Base-by-base conservation (phyloP, 2,797 vertebrate genomes). In the Trachurus trachurus region DNA sequence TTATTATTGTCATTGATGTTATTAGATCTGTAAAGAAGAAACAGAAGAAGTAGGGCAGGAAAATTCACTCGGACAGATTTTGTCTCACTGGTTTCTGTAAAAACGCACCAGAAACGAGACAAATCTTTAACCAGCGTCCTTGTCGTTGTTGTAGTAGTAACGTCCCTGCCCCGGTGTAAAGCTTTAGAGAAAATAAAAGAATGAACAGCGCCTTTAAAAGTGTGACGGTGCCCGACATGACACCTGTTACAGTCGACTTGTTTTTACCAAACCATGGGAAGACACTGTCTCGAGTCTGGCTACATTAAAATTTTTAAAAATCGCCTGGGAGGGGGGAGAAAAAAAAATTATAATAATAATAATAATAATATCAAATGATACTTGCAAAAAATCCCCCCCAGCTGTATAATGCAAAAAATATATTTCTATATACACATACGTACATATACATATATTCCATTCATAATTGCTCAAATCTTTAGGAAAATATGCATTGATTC, bases 341-440 rank as follows among this genome's bases (percentile, higher is more conserved):
- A 44, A 77, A 26, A 26, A 26, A 26, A n/a, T n/a, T n/a, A n/a
- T 26, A 1, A 26, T 34, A 34, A 34, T 34, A 5, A 80, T 66
- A 90, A 81, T 76, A 91, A 90, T 81, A 85, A 89, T 88, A 93
- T 90, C 91, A 93, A 95, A 93, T 89, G 86, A 93, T 92, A 93
- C 88, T 93, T 92, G 89, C 87, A 94, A 93, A 94, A 87, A 45
- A 6, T 34, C 31, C 71, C 89, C 90, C 94, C 92, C 90, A 90
- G 84, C 90, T 92, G 93, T 93, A 93, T 94, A 93, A 94, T 94
- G 94, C 93, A 95, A 95, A 95, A 95, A 94, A 95, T 95, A 95
- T 94, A 95, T 95, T 94, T 95, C 93, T 95, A 95, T 95, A 91
- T 94, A 95, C 93, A 95, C 87, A 93, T 93, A 95, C 87, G 85